These are phyloP conservation scores for Andrena haemorrhoa DNA, from an alignment of 2,888 invertebrate species.

Conservation along the genomic window DNA sequence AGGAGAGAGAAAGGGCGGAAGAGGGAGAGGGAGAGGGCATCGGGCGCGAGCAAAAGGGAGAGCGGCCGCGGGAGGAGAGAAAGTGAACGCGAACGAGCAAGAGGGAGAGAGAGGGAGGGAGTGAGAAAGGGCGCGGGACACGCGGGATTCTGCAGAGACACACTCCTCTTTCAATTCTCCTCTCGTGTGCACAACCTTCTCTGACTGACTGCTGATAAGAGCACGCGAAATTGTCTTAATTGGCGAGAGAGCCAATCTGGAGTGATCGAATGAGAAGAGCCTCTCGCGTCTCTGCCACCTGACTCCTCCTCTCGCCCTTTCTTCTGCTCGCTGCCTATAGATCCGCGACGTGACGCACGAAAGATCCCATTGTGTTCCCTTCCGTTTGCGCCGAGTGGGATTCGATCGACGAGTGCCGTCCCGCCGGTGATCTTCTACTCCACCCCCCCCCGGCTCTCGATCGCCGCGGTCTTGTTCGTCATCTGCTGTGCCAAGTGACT, in stretches of 20 bases:
- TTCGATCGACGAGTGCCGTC: slow-evolving; percentile 24
- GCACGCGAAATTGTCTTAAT: slow-evolving; percentile 80
- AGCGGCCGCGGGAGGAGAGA: slow-evolving; percentile 38
- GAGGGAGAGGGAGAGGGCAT: slow-evolving; percentile 14
- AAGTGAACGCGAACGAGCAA: slow-evolving; percentile 14
- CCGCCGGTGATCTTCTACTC: slow-evolving; percentile 17
- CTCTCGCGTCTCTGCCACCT: slow-evolving; percentile 63
- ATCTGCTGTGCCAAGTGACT: slow-evolving; percentile 1
- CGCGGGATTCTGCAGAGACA: slow-evolving; percentile 61
- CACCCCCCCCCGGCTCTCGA: neutral
- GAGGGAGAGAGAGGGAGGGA: neutral
- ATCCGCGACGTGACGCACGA: slow-evolving; percentile 53
- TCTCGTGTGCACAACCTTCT: slow-evolving; percentile 67
- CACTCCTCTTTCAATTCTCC: slow-evolving; percentile 74
- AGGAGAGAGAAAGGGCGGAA: slow-evolving; percentile 26
- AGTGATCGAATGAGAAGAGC: slow-evolving; percentile 71
- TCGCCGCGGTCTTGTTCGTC: slow-evolving; percentile 40
- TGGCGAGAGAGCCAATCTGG: slow-evolving; percentile 76
- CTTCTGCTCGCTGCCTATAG: slow-evolving; percentile 43
- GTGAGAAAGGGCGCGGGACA: slow-evolving; percentile 50
- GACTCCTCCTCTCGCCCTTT: slow-evolving; percentile 57
- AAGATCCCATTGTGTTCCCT: slow-evolving; percentile 68
- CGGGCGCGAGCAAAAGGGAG: slow-evolving; percentile 39
- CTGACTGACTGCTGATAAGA: slow-evolving; percentile 77
- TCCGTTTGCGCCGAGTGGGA: slow-evolving; percentile 21